phyloP scores from a whole-genome alignment of 2,797 vertebrate species.

The Pseudomugil tenellus region DNA sequence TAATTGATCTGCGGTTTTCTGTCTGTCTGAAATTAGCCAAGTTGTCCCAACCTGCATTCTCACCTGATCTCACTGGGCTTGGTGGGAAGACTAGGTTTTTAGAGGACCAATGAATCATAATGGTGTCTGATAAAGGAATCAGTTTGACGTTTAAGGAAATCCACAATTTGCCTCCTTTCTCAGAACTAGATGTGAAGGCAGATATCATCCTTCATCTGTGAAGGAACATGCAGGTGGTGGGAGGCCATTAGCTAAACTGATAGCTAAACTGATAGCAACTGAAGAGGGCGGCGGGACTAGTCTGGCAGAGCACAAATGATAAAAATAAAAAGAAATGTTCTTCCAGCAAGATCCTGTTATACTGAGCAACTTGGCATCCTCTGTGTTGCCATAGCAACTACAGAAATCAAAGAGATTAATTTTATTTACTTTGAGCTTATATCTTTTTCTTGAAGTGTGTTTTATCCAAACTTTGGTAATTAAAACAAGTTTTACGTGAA shows the following conservation, averaged over 20 bases:
- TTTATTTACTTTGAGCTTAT: neutral
- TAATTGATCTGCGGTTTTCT: neutral
- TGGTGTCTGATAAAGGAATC: neutral
- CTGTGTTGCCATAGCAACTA: conserved; percentile 8
- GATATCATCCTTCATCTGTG: neutral
- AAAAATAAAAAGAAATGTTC: neutral
- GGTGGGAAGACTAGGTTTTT: conserved; percentile 6
- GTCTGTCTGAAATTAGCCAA: conserved; percentile 3
- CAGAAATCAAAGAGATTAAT: conserved; percentile 4
- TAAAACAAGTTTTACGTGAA: neutral
- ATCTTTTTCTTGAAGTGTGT: neutral
- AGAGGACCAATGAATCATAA: conserved; percentile 1
- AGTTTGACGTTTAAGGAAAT: conserved; percentile 2
- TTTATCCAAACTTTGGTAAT: neutral
- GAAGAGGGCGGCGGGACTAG: neutral
- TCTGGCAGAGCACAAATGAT: neutral
- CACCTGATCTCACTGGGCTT: conserved; percentile 5
- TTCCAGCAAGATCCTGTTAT: conserved; percentile 13
- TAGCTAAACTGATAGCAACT: conserved; percentile 17
- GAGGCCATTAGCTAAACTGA: neutral
- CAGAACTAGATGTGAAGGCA: conserved; percentile 1
- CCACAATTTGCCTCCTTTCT: neutral
- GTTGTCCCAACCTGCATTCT: neutral
- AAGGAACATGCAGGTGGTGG: neutral
- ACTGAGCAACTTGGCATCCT: neutral